These are phyloP conservation scores for Blastobasis lacticolella DNA, from an alignment of 2,888 invertebrate genomes.

Conservation along the genomic window DNA sequence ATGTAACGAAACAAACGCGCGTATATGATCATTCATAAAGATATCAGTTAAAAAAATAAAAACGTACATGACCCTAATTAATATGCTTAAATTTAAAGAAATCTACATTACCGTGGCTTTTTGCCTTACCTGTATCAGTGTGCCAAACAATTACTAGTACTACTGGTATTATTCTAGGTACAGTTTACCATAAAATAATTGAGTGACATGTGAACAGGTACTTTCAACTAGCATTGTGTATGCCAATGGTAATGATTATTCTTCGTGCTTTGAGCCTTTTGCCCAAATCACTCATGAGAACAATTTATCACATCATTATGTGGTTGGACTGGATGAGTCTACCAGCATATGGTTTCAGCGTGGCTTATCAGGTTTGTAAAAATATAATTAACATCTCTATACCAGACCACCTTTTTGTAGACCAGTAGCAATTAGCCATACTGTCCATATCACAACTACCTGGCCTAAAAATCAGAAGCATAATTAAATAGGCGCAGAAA, in stretches of 20 bases:
- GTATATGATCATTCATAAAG: conserved; percentile 36
- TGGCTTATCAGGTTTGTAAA: no score
- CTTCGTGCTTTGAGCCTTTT: not conserved
- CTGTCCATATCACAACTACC: no score
- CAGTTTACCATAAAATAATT: no score
- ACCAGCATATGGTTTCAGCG: no score
- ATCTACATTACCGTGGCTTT: conserved; percentile 20
- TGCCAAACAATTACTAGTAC: conserved; percentile 8
- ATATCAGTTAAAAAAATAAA: conserved; percentile 64
- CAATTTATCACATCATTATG: no score
- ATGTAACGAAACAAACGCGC: conserved; percentile 37
- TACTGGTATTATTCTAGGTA: conserved; percentile 19
- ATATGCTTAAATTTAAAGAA: conserved; percentile 3
- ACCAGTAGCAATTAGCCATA: no score
- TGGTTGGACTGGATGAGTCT: no score
- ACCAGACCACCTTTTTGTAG: no score
- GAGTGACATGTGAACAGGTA: no score
- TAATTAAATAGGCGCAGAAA: conserved; percentile 30
- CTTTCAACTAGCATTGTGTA: no score
- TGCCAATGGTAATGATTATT: not conserved
- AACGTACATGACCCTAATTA: conserved; percentile 42
- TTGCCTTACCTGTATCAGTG: conserved; percentile 15
- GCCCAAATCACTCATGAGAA: no score
- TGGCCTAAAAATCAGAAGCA: conserved; percentile 22
- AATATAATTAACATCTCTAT: no score